Base-by-base conservation (phyloP, 2,888 invertebrate genomes). In the Eristalinus sepulchralis region DNA sequence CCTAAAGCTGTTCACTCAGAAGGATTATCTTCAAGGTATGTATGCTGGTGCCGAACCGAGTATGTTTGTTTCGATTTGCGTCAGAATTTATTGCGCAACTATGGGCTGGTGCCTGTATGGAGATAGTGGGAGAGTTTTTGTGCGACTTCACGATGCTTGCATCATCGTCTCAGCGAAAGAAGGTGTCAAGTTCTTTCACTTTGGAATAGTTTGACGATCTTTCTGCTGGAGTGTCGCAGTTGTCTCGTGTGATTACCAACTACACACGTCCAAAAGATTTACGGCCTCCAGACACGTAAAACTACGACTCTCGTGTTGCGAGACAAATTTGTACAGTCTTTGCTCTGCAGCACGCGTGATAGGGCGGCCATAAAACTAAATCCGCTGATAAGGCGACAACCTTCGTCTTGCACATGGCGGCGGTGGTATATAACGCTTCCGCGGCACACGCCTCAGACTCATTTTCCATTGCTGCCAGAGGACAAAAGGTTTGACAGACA, bases 1-100 rank as follows among this genome's bases (percentile, higher is more conserved):
- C 89, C 93, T 97, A 63, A 95, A 95, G 88, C 92, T 97, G 72
- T 94, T 94, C 83, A 95, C 95, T 2, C 95, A 95, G 90, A 95
- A 95, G 88, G 96, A 97, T 88, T 97, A 96, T 91, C 92, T 95
- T 0, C 90, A 94, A 88, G 96, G 92, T 90, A 88, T 92, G 88
- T 8, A 6, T 0, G 17, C 5, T 24, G 57, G 0, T 9, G 22
- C 36, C 11, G 2, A 33, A 33, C n/a, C n/a, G n/a, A n/a, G 5
- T 27, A 27, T 27, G 27, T 27, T 27, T 27, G 27, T 27, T 27
- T 2, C 5, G 27, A 27, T 27, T 3, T 27, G 27, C 27, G 27
- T 2, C 2, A 27, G 27, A 27, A 3, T 27, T 27, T 27, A 27
- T 27, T 2, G 27, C 5, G 27, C 27, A 27, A n/a, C n/a, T n/a